Percentiles rank a stretch among this genome's conserved stretches.
phyloP scores from a whole-genome alignment of 2,113 vertebrate species.

The Heterocephalus glaber region DNA sequence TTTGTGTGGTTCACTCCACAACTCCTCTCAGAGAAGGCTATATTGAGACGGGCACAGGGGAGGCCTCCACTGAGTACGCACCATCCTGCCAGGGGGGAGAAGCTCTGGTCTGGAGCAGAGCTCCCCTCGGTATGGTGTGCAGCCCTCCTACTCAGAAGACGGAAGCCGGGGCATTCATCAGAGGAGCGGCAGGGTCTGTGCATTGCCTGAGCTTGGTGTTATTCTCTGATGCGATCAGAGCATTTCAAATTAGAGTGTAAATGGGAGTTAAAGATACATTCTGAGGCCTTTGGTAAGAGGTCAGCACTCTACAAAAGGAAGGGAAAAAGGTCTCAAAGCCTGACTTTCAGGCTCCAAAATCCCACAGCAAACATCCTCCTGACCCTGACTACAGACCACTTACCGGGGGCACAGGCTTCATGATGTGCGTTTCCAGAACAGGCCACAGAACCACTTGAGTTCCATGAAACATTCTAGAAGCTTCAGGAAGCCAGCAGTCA shows the following conservation, averaged over 20 bases:
- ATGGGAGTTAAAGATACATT: not conserved
- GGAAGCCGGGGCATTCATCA: slow-evolving; percentile 87
- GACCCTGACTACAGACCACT: slow-evolving; percentile 84
- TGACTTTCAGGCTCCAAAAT: not conserved
- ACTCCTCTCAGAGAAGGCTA: not conserved
- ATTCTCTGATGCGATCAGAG: not conserved
- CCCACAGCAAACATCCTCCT: rapidly evolving
- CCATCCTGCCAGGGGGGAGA: too few relatives aligned
- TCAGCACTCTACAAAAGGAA: not conserved
- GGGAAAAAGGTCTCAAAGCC: not conserved
- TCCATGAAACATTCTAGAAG: slow-evolving; percentile 76
- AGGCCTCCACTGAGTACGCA: too few relatives aligned
- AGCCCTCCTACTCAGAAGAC: slow-evolving; percentile 86
- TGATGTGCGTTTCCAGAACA: slow-evolving; percentile 87
- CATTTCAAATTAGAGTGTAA: not conserved
- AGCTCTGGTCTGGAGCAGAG: not conserved
- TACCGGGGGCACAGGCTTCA: slow-evolving; percentile 85
- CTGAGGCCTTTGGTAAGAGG: not conserved
- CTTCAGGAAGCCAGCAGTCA: slow-evolving; percentile 83
- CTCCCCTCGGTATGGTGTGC: slow-evolving; percentile 88
- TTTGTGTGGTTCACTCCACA: not conserved
- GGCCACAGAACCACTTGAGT: slow-evolving; percentile 85
- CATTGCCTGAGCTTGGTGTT: rapidly evolving
- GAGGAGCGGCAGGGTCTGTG: rapidly evolving
- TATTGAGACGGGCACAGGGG: not conserved